phyloP scores from a whole-genome alignment of 2,113 vertebrate genomes.

The Aptenodytes forsteri region DNA sequence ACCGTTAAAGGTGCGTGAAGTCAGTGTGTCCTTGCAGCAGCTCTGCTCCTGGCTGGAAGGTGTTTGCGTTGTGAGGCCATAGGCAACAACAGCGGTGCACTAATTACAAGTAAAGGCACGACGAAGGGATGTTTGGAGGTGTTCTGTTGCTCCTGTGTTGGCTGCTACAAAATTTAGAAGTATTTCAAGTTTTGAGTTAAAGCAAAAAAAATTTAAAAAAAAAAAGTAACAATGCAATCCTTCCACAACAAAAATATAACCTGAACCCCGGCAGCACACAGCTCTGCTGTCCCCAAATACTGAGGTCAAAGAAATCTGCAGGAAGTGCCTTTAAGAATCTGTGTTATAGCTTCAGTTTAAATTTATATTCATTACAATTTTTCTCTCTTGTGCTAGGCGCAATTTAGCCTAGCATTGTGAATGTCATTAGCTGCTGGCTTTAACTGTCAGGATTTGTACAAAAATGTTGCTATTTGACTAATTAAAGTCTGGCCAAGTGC shows the following conservation, averaged over 20 bases:
- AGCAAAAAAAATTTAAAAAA: not conserved
- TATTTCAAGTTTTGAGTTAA: not conserved
- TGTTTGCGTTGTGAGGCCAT: not conserved
- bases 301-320: not conserved
- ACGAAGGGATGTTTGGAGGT: not conserved
- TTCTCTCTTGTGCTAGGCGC: not conserved
- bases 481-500: not conserved
- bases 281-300: not conserved
- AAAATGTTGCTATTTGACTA: not conserved
- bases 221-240: not conserved
- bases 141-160: not conserved
- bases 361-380: not conserved
- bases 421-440: constrained; percentile 5
- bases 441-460: not conserved
- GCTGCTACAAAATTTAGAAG: not conserved
- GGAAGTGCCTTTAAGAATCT: not conserved
- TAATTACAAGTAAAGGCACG: not conserved
- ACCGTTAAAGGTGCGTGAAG: fast-evolving
- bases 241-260: not conserved
- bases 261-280: not conserved
- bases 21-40: not conserved
- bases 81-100: not conserved
- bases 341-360: not conserved
- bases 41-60: not conserved
- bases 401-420: not conserved